Evolutionary conservation across 2,888 invertebrate genomes (phyloP).

Genomic region (Torymus aiolomorphi): DNA sequence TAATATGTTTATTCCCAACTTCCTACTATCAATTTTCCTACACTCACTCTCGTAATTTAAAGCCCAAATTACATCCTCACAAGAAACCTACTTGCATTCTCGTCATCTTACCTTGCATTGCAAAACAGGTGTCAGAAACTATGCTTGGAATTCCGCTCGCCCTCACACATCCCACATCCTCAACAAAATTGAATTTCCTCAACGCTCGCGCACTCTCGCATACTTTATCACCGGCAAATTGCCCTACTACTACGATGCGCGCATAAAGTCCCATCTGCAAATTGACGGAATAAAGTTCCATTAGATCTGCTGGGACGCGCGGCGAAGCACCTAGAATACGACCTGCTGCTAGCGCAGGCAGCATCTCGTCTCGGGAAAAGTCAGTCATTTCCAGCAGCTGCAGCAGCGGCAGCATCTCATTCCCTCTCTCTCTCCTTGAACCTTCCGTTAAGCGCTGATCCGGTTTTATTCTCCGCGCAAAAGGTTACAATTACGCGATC

Average conservation of each 20-base stretch:
- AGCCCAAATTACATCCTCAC: no score
- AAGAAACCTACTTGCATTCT: no score
- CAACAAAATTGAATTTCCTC: constrained; percentile 41
- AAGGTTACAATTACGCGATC: constrained; percentile 67
- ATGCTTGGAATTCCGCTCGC: constrained; percentile 2
- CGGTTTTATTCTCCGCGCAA: constrained; percentile 65
- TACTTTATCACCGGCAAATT: constrained; percentile 42
- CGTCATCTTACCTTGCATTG: neutral
- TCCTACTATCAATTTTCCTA: no score
- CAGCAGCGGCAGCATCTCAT: constrained; percentile 14
- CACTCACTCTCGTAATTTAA: no score
- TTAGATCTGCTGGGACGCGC: constrained; percentile 8
- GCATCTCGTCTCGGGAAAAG: constrained; percentile 35
- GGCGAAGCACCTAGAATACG: neutral
- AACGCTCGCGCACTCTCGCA: neutral
- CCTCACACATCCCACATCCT: neutral
- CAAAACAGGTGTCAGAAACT: constrained; percentile 17
- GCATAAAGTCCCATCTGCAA: constrained; percentile 18
- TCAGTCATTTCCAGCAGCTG: constrained; percentile 32
- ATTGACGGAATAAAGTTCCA: constrained; percentile 43
- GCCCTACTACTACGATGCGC: neutral
- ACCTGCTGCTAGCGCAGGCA: neutral
- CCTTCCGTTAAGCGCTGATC: constrained; percentile 61
- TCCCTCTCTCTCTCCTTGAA: constrained; percentile 39
- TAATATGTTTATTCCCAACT: no score